Percentiles rank a stretch among this genome's conserved stretches.
Evolutionary conservation across 2,888 invertebrate species (phyloP).

Genomic region (Melikaiella ostensackeni): DNA sequence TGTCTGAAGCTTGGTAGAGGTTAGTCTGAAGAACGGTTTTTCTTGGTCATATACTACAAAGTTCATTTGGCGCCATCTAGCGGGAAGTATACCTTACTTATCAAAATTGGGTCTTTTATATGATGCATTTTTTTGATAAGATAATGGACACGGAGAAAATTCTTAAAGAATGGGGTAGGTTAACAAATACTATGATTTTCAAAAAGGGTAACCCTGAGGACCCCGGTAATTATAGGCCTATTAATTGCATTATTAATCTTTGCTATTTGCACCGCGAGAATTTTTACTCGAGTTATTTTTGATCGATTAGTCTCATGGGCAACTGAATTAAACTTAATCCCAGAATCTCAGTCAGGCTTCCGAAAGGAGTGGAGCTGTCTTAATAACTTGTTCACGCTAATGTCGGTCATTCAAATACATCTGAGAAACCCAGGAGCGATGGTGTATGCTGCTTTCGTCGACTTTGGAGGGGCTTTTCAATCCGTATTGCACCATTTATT

Average conservation of each 20-base stretch:
- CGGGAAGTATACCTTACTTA: too few relatives aligned
- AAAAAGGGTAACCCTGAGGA: constrained; percentile 1
- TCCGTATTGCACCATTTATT: neutral
- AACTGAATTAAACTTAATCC: neutral
- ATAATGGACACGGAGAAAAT: constrained; percentile 11
- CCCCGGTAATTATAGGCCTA: constrained; percentile 15
- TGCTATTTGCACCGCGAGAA: neutral
- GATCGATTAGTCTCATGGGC: neutral
- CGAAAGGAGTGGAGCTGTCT: neutral
- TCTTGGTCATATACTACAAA: too few relatives aligned
- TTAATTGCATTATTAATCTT: too few relatives aligned
- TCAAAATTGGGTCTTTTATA: too few relatives aligned
- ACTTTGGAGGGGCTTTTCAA: constrained; percentile 30
- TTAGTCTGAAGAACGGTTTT: too few relatives aligned
- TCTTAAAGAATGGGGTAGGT: constrained; percentile 26
- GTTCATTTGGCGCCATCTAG: too few relatives aligned
- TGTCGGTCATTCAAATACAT: neutral
- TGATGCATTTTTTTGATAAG: constrained; percentile 16
- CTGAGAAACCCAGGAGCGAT: neutral
- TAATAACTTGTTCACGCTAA: constrained; percentile 2
- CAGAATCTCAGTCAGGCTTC: constrained; percentile 27
- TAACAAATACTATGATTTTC: neutral
- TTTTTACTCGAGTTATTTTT: constrained; percentile 14
- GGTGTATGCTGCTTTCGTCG: constrained; percentile 39
- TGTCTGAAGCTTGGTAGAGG: too few relatives aligned